These are phyloP conservation scores for Smutsia temminckii DNA, from an alignment of 2,797 vertebrate genomes.

Conservation along the genomic window DNA sequence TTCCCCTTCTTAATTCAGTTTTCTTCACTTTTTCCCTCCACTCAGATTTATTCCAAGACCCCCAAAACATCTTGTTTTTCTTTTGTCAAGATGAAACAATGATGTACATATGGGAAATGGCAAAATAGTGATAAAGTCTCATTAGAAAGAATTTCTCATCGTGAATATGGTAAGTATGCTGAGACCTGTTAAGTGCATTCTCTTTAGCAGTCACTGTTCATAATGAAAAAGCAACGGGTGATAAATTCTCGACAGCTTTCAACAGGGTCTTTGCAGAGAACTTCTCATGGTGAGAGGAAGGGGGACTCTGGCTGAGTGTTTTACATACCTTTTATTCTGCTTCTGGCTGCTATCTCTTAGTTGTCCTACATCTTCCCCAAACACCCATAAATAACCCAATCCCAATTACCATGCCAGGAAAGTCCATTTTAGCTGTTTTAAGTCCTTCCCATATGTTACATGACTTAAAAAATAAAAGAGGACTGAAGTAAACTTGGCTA, in stretches of 20 bases:
- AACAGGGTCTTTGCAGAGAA: conserved; percentile 42
- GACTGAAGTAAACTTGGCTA: background rate
- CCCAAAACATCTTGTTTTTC: background rate
- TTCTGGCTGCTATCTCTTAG: background rate
- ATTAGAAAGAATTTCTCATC: conserved; percentile 62
- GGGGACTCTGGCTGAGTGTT: background rate
- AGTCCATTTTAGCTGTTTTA: background rate
- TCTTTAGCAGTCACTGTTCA: conserved; percentile 55
- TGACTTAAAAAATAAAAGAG: background rate
- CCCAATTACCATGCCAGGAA: background rate
- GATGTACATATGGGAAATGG: conserved; percentile 42
- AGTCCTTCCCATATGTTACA: conserved; percentile 1
- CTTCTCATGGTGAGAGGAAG: conserved; percentile 6
- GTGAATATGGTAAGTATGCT: conserved; percentile 42
- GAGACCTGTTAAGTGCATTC: conserved; percentile 62
- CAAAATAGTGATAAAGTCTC: conserved; percentile 56
- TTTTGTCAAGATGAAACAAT: conserved; percentile 38
- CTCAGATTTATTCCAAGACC: background rate
- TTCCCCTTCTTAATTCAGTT: conserved; percentile 24
- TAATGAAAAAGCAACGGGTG: conserved; percentile 62
- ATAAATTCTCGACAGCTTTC: conserved; percentile 63
- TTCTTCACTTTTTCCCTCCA: background rate
- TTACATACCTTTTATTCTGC: background rate
- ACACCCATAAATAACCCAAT: background rate
- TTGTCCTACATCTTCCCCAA: background rate